Conservation (phyloP, 2,113 vertebrate genomes). For the Oxygymnocypris stewartii region DNA sequence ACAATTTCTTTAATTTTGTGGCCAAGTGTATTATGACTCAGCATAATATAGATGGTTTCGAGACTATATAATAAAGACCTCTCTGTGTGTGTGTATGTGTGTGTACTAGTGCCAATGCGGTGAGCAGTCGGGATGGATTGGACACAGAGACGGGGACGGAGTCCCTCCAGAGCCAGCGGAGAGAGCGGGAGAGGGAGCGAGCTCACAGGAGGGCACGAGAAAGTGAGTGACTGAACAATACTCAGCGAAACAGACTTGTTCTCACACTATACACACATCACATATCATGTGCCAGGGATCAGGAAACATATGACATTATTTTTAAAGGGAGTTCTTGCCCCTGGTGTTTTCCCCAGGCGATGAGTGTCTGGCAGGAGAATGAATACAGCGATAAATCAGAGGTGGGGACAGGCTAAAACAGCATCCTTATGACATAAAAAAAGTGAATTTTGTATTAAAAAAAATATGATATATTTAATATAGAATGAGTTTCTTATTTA, state of each 20-base stretch:
- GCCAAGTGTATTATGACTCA: constrained; percentile 43
- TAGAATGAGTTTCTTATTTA: no score
- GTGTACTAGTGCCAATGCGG: constrained; percentile 87
- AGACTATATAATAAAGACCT: constrained; percentile 13
- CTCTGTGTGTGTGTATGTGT: constrained; percentile 27
- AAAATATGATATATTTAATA: no score
- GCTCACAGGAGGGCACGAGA: constrained; percentile 73
- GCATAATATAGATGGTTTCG: constrained; percentile 50
- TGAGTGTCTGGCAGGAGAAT: background rate
- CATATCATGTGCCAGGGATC: background rate
- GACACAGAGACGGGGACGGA: constrained; percentile 93
- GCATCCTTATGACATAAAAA: background rate
- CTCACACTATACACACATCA: constrained; percentile 11
- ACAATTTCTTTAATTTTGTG: background rate
- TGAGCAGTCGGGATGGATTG: constrained; percentile 91
- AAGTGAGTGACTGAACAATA: constrained; percentile 68
- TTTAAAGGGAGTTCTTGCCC: no score
- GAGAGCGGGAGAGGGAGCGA: constrained; percentile 86
- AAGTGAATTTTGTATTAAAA: no score
- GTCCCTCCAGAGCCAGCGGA: constrained; percentile 89
- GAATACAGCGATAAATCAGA: background rate
- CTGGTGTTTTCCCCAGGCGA: background rate
- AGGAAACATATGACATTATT: background rate
- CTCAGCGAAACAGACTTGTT: background rate
- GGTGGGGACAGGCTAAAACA: background rate